Evolutionary conservation across 92 coral and sea anemone genomes (phyloP), one percentile per base, ranked within the genome.

Genomic region (Paragorgia papillata): DNA sequence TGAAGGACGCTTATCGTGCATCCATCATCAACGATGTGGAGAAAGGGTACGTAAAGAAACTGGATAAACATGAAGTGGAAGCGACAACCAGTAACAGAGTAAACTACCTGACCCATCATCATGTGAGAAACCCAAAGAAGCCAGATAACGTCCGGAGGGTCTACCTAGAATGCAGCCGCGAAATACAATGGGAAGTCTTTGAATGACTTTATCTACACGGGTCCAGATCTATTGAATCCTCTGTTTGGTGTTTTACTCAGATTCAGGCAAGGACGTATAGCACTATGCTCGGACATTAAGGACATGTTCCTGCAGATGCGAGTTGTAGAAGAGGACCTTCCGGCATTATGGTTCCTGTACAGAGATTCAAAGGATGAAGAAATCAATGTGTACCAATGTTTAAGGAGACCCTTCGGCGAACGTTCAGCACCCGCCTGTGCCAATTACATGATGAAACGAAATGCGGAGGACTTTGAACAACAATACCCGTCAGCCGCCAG

Each of bases 271-370:
- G 84, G 84, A 80, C 74, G 20, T 31, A 57, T 82, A 14, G 90
- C 84, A 0, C 37, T 86, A 18, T 82, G 87, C n/a, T 85, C 84
- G 46, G 86, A 86, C 71, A 86, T 77, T 3, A 86, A 85, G 20
- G 81, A 73, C 73, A 78, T 83, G 84, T 83, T 83, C 68, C 49
- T 81, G 15, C 90, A 83, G 53, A 73, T 86, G 83, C 63, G 68
- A 40, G 90, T 82, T 28, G 66, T 48, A 17, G 32, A 19, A 50
- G 90, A 44, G 56, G 90, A 75, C 57, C 80, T 83, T 56, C 75
- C 41, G 18, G 77, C 79, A 18, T 58, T 86, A 19, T 82, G 81
- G 32, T 86, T 82, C 56, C 74, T 87, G 34, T 87, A 83, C 84
- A n/a, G n/a, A n/a, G n/a, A n/a, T n/a, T n/a, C n/a, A n/a, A 60